Evolutionary conservation across 2,797 vertebrate species (phyloP), one percentile per base, ranked within the genome.

Genomic region (Eremophila alpestris): DNA sequence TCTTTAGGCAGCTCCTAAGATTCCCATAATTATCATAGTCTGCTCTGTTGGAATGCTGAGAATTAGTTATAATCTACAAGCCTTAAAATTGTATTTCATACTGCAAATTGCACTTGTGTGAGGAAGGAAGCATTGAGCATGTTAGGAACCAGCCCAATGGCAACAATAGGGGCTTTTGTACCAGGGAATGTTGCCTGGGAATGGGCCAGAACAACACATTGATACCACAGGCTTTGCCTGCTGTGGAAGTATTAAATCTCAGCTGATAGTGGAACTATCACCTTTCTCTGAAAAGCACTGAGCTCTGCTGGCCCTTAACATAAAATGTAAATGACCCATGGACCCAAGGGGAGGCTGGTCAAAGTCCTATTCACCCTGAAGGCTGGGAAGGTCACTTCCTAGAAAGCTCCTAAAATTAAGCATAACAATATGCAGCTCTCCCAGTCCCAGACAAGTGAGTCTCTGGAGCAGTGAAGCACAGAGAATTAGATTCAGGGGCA

Each of bases 181-280:
- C 13, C 3, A 3, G 46, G 46, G 60, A 76, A 83, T 16, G 32
- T 55, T 91, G 74, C 80, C 88, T 88, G 80, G 93, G 90, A 94
- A 88, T 52, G 70, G 76, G 80, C 75, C 93, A 94, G 79, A 80
- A 87, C 16, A 77, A 84, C 68, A 87, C 87, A 91, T 27, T 78
- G 90, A 83, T 94, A 88, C 0, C 2, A 74, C 55, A 84, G n/a
- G 63, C 59, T 91, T 82, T 90, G 54, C 91, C 89, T 94, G 58
- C 83, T 80, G 56, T 87, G 87, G 85, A 91, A 79, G 83, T 89
- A 96, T 93, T 93, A 90, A 95, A 93, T 96, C 92, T 89, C 96
- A 93, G 56, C 75, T 73, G 79, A 91, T 60, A 91, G 68, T 18
- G 27, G 48, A 91, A 90, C 67, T 86, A 94, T 90, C 80, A 59